Base-by-base conservation (phyloP, 2,888 invertebrate genomes). In the Barypeithes pellucidus region DNA sequence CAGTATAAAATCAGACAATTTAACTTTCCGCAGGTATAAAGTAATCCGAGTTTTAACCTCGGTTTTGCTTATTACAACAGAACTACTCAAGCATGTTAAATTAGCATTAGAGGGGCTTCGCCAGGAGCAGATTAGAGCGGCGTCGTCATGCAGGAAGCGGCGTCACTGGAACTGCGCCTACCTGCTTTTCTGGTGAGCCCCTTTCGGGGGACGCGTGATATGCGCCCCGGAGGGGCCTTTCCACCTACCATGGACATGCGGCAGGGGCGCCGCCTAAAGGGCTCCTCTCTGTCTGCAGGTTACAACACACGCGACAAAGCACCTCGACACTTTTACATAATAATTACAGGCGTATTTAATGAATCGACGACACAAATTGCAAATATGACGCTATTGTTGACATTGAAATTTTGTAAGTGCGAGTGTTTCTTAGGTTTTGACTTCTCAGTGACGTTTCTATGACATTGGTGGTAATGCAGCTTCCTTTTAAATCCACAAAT, bases 161-260 rank as follows among this genome's bases (percentile, higher is more conserved):
- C 18, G 16, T 63, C 57, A 61, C 54, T 63, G 36, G 29, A 59
- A 47, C 65, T 70, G 61, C 70, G 61, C 70, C 70, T 74, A 74
- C 74, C 74, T 74, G 74, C 74, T 70, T 70, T 65, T 47, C 70
- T 74, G 74, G 70, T 61, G 50, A 74, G 66, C 66, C 70, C 67
- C 57, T 70, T 74, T 45, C 65, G 59, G 7, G 70, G 60, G 14
- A 45, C 29, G 36, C 74, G 69, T 7, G 67, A 39, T 39, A 70
- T 43, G 70, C 74, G 74, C 36, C 74, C 74, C 62, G n/a, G 50
- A 2, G 61, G 67, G 36, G 45, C 66, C 43, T 70, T 74, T 41
- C 70, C 70, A 74, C 74, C 74, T 74, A 74, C 74, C 74, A 74
- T 74, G 54, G 74, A 67, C 70, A 74, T 70, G 59, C 16, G 62